A percentile compares a stretch with the other conserved stretches of the same genome.
phyloP scores from a whole-genome alignment of 2,797 vertebrate genomes.

The Pipistrellus nathusii region DNA sequence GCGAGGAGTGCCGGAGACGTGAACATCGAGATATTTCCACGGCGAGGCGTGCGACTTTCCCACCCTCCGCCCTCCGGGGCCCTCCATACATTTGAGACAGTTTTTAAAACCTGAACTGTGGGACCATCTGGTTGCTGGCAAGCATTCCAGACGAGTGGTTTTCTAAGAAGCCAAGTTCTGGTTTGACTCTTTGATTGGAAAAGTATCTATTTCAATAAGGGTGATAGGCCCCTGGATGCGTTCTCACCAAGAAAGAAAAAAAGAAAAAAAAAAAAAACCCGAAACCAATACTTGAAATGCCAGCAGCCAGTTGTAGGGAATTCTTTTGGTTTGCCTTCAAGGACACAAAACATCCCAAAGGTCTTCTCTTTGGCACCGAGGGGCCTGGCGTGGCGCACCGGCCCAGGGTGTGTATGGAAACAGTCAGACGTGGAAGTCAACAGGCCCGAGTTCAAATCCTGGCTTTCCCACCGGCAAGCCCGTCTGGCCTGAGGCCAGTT shows the following conservation, averaged over 20 bases:
- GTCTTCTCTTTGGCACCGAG: slow-evolving; percentile 81
- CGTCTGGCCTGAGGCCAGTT: background rate
- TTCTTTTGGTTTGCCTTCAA: slow-evolving; percentile 84
- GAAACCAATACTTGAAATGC: slow-evolving; percentile 82
- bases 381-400: background rate
- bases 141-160: slow-evolving; percentile 82
- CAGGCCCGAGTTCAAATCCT: slow-evolving; percentile 67
- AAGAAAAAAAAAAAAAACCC: background rate
- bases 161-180: slow-evolving; percentile 82
- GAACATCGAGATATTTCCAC: background rate
- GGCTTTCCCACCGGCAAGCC: background rate
- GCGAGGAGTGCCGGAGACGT: background rate
- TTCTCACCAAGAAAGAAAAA: slow-evolving; percentile 76
- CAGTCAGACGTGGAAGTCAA: slow-evolving; percentile 62
- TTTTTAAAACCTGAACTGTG: slow-evolving; percentile 68
- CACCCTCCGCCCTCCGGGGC: slow-evolving; percentile 73
- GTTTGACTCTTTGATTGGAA: slow-evolving; percentile 84
- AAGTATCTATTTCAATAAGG: slow-evolving; percentile 82
- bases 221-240: slow-evolving; percentile 80
- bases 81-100: slow-evolving; percentile 74
- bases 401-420: slow-evolving; percentile 48
- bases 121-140: slow-evolving; percentile 76
- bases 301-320: slow-evolving; percentile 75
- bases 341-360: slow-evolving; percentile 82
- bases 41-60: slow-evolving; percentile 43